phyloP scores from a whole-genome alignment of 1,140 invertebrate species.

The Globodera ellingtonae region DNA sequence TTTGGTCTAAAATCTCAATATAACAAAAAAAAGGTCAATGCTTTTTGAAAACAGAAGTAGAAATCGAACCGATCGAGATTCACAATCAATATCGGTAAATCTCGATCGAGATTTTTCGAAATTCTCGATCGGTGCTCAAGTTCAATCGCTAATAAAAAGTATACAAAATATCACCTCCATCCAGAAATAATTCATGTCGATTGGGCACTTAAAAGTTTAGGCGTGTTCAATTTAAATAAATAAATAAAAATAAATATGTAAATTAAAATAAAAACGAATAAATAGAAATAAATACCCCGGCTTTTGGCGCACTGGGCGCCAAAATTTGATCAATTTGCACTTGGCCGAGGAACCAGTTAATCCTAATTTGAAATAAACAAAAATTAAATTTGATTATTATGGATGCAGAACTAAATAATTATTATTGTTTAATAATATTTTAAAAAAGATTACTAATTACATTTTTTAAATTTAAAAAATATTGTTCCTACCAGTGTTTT shows the following conservation, averaged over 20 bases:
- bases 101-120: too few species aligned
- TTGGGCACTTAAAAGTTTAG: not conserved
- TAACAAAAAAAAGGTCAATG: too few species aligned
- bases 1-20: too few species aligned
- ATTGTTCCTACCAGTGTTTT: not conserved
- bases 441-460: too few species aligned
- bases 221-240: too few species aligned
- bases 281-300: conserved; percentile 18
- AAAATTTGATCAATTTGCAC: conserved; percentile 44
- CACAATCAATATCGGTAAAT: too few species aligned
- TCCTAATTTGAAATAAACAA: not conserved
- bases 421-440: too few species aligned
- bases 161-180: not conserved
- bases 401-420: too few species aligned
- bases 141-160: too few species aligned
- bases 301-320: conserved; percentile 38
- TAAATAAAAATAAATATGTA: not conserved
- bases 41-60: too few species aligned
- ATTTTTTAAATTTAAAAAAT: conserved; percentile 5
- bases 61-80: too few species aligned
- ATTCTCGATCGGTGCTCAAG: too few species aligned
- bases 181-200: not conserved
- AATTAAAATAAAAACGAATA: not conserved
- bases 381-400: not conserved
- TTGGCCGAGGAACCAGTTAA: conserved; percentile 36